phyloP scores from a whole-genome alignment of 1,140 invertebrate genomes.

The Tyrophagus putrescentiae region DNA sequence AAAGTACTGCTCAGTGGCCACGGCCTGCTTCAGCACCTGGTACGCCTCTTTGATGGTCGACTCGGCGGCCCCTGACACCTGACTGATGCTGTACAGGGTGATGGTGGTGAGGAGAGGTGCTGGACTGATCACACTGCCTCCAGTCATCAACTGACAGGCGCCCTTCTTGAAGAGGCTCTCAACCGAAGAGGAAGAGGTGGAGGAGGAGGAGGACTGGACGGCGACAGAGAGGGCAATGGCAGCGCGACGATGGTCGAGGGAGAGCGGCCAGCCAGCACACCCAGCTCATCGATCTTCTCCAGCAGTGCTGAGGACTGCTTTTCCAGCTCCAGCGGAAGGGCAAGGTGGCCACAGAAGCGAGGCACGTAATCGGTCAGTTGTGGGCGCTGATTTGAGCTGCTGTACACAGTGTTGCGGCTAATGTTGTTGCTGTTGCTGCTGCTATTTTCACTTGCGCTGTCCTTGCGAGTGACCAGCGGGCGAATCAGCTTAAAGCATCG shows the following conservation, averaged over 20 bases:
- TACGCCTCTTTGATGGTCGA: background rate
- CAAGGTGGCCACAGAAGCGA: background rate
- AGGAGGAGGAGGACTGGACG: too few species aligned
- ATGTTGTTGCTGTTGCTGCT: too few species aligned
- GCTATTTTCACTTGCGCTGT: background rate
- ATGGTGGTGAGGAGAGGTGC: too few species aligned
- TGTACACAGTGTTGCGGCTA: too few species aligned
- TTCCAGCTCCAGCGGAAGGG: background rate
- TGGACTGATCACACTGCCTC: too few species aligned
- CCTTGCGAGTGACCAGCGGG: background rate
- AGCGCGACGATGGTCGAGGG: constrained; percentile 1
- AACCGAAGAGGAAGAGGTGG: too few species aligned
- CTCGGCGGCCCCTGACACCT: background rate
- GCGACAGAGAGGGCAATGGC: too few species aligned
- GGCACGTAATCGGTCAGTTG: constrained; percentile 5
- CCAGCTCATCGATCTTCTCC: background rate
- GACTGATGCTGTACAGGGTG: background rate
- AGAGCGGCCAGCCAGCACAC: constrained; percentile 1
- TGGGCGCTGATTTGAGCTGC: too few species aligned
- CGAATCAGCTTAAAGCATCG: constrained; percentile 82
- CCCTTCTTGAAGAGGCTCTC: too few species aligned
- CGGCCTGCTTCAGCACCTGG: background rate
- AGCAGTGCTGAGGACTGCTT: background rate
- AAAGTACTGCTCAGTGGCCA: too few species aligned
- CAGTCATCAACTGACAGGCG: too few species aligned